Percentiles rank a stretch among this genome's conserved stretches.
Evolutionary conservation across 2,888 invertebrate genomes (phyloP).

Genomic region (Galerucella pusilla): DNA sequence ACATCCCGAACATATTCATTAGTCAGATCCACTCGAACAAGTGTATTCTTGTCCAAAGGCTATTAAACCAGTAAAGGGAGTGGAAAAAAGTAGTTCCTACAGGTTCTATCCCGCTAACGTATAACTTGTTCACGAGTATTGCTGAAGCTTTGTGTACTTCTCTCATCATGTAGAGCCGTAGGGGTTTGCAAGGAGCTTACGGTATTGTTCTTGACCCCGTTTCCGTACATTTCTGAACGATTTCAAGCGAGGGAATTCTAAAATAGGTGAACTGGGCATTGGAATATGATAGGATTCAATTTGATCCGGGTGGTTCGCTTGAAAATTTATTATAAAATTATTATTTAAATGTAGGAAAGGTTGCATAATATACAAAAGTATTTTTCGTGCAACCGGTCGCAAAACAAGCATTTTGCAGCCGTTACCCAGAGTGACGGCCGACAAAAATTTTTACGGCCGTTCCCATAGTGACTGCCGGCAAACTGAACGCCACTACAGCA

Average conservation of each 20-base stretch:
- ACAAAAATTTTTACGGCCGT: too few species aligned
- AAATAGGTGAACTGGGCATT: slow-evolving; percentile 44
- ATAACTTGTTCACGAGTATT: slow-evolving; percentile 26
- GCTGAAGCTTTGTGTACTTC: slow-evolving; percentile 29
- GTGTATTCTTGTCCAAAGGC: slow-evolving; percentile 35
- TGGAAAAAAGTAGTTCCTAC: slow-evolving; percentile 36
- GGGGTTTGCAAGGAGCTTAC: slow-evolving; percentile 47
- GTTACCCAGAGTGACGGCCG: too few species aligned
- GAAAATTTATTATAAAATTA: slow-evolving; percentile 1
- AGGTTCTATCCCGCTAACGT: slow-evolving; percentile 30
- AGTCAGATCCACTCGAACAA: slow-evolving; percentile 36
- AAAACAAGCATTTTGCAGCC: too few species aligned
- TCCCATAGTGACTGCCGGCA: too few species aligned
- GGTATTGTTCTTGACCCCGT: slow-evolving; percentile 48
- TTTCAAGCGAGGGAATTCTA: slow-evolving; percentile 38
- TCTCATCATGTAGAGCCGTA: slow-evolving; percentile 37
- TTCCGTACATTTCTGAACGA: slow-evolving; percentile 30
- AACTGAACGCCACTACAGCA: too few species aligned
- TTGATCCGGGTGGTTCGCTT: slow-evolving; percentile 19
- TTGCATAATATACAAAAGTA: too few species aligned
- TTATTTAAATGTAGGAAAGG: not conserved
- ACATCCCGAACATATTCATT: slow-evolving; percentile 31
- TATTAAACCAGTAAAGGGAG: slow-evolving; percentile 25
- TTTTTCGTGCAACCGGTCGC: too few species aligned
- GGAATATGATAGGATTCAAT: slow-evolving; percentile 31